These are phyloP conservation scores for Agrypnus murinus DNA, from an alignment of 2,888 invertebrate genomes.

Conservation along the genomic window DNA sequence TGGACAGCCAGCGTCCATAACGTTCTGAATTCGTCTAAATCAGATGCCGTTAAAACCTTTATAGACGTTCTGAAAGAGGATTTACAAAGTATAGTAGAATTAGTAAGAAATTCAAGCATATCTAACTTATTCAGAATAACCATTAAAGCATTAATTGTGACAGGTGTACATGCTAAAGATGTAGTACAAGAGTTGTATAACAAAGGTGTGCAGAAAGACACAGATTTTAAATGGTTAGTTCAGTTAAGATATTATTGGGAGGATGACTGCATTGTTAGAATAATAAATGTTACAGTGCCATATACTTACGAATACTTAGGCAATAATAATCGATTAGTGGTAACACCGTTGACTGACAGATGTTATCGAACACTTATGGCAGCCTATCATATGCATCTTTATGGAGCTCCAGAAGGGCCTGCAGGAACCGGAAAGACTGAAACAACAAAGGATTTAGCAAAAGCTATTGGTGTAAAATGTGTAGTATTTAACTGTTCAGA, in stretches of 20 bases:
- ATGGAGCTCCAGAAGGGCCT: constrained; percentile 90
- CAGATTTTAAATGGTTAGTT: constrained; percentile 90
- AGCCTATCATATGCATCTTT: constrained; percentile 87
- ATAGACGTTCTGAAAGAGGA: constrained; percentile 76
- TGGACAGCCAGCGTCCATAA: constrained; percentile 88
- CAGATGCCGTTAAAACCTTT: constrained; percentile 73
- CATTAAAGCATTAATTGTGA: constrained; percentile 87
- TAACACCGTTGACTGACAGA: constrained; percentile 84
- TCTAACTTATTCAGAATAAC: constrained; percentile 84
- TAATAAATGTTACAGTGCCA: constrained; percentile 85
- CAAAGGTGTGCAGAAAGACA: constrained; percentile 79
- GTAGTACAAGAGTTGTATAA: constrained; percentile 80
- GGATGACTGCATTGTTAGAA: constrained; percentile 79
- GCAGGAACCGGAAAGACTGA: constrained; percentile 94
- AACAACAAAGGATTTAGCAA: constrained; percentile 93
- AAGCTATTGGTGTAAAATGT: constrained; percentile 93
- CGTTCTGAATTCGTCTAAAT: constrained; percentile 76
- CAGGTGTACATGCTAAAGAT: constrained; percentile 91
- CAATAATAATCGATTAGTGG: constrained; percentile 84
- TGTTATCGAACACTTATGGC: constrained; percentile 90
- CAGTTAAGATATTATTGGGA: constrained; percentile 87
- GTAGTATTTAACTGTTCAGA: constrained; percentile 93
- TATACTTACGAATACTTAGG: constrained; percentile 92
- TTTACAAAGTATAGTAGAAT: constrained; percentile 82
- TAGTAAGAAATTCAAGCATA: constrained; percentile 82